Percentiles rank a stretch among this genome's conserved stretches.
Evolutionary conservation across 2,113 vertebrate genomes (phyloP).

Genomic region (Syrmaticus mikado): DNA sequence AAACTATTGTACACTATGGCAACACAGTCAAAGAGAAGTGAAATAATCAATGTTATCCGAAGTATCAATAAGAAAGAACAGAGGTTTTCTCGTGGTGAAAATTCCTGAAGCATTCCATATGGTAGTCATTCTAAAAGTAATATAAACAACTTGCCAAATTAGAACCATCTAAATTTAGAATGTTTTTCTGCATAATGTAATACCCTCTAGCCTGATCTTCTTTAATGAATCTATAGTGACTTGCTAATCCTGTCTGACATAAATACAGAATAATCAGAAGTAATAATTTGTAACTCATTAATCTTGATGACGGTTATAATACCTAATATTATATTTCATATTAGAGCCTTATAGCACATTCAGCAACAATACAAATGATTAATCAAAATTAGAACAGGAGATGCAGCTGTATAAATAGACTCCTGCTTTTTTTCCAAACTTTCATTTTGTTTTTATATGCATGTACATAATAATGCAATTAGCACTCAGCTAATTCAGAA

Average conservation of each 20-base stretch:
- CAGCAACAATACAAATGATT: background rate
- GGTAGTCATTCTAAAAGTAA: conserved; percentile 1
- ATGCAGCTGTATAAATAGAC: background rate
- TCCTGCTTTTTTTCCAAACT: background rate
- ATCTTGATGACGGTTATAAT: conserved; percentile 24
- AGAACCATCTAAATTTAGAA: background rate
- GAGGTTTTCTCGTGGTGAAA: conserved; percentile 32
- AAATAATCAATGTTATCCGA: background rate
- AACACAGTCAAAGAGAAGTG: background rate
- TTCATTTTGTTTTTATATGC: background rate
- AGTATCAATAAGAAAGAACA: background rate
- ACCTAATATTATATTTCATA: background rate
- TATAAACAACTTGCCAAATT: conserved; percentile 7
- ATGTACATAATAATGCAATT: background rate
- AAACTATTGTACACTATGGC: background rate
- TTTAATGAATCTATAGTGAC: background rate
- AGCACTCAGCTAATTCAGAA: background rate
- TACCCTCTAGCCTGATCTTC: background rate
- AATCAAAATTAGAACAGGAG: conserved; percentile 5
- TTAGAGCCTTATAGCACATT: background rate
- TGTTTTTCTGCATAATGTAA: background rate
- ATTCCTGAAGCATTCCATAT: conserved; percentile 1
- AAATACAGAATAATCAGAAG: conserved; percentile 46
- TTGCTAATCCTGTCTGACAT: conserved; percentile 18
- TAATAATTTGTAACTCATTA: conserved; percentile 50